Evolutionary conservation across 2,797 vertebrate genomes (phyloP), one percentile per base, ranked within the genome.

Genomic region (Pipistrellus pipistrellus): DNA sequence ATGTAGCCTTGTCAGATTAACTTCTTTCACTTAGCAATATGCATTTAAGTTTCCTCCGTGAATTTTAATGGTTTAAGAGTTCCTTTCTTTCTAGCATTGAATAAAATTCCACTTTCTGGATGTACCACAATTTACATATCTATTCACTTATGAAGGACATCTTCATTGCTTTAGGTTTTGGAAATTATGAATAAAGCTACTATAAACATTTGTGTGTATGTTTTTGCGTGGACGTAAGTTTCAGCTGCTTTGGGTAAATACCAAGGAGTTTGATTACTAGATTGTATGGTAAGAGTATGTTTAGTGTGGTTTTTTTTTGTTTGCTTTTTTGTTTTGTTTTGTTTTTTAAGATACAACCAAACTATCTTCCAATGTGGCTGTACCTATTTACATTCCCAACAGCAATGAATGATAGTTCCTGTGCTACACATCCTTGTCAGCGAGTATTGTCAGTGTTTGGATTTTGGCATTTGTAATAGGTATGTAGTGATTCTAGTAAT

Each of bases 1-100:
- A 46, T 69, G 48, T 20, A 25, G 20, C 25, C 35, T 75, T 83
- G 53, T 88, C 48, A 55, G 38, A 76, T 59, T 88, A 32, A 4
- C 48, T 51, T 76, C 78, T 68, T 72, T 77, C 59, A 75, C 41
- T 48, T 59, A 44, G n/a, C 4, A 48, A 59, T 83, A 25, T 25
- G 6, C 25, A 21, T 13, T 76, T 41, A 68, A 57, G 20, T 30
- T 48, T 57, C 18, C 38, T 76, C 51, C 30, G 38, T 83, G 30
- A 68, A 15, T 48, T 83, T 69, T 82, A 18, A 48, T 48, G 57
- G 25, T 23, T 93, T n/a, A 21, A 57, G 62, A 87, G 48, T 71
- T 68, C 25, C 18, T 88, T 93, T 88, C 27, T 80, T 83, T 83
- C 83, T 69, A 73, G 51, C 11, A 35, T n/a, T 38, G 46, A 83